Evolutionary conservation across 2,797 vertebrate genomes (phyloP).

Genomic region (Percopsis omiscomaycus): DNA sequence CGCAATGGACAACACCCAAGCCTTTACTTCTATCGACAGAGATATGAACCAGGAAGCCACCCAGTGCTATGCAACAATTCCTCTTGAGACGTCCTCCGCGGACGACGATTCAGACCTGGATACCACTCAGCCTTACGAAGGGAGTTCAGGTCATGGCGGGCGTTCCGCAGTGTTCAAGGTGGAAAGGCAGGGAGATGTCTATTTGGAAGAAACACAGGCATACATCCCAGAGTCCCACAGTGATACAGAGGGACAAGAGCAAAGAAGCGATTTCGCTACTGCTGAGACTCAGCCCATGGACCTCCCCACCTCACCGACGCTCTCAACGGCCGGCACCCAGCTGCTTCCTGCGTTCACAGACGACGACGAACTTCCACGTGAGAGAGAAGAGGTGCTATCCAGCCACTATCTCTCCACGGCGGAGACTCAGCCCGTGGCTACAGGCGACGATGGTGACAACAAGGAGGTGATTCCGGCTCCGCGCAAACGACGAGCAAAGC

Average conservation of each 20-base stretch:
- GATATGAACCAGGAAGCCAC: slow-evolving; percentile 49
- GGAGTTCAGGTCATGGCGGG: slow-evolving; percentile 7
- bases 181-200: slow-evolving; percentile 41
- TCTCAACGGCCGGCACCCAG: slow-evolving; percentile 59
- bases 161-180: slow-evolving; percentile 18
- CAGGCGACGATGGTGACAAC: background rate
- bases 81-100: slow-evolving; percentile 10
- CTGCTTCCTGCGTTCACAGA: slow-evolving; percentile 30
- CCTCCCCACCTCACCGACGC: slow-evolving; percentile 7
- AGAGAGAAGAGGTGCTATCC: slow-evolving; percentile 3
- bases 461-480: background rate
- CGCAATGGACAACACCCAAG: slow-evolving; percentile 59
- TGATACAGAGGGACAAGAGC: slow-evolving; percentile 45
- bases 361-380: slow-evolving; percentile 9
- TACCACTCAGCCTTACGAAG: slow-evolving; percentile 53
- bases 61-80: slow-evolving; percentile 34
- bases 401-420: slow-evolving; percentile 13
- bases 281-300: slow-evolving; percentile 48
- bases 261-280: slow-evolving; percentile 10
- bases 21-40: slow-evolving; percentile 32
- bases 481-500: slow-evolving; percentile 33
- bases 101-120: slow-evolving; percentile 52
- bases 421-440: slow-evolving; percentile 48
- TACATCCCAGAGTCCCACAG: slow-evolving; percentile 39
- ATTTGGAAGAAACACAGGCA: slow-evolving; percentile 69